phyloP scores from a whole-genome alignment of 2,113 vertebrate genomes.

The Boulengerochromis microlepis region DNA sequence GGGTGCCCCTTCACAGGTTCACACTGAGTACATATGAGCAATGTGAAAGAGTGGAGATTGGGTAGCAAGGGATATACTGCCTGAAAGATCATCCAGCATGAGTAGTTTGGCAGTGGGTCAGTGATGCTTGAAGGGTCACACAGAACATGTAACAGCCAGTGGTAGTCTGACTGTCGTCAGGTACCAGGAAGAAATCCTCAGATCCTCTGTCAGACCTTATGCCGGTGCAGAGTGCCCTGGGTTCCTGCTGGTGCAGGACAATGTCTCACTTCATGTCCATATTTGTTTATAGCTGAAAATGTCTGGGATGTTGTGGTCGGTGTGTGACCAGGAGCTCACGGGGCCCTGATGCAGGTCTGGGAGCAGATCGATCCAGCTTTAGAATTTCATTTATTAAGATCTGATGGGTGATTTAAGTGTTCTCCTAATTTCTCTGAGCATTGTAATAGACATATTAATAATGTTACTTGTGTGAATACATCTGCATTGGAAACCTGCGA shows the following conservation, averaged over 20 bases:
- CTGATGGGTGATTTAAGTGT: not conserved
- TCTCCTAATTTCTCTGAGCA: not conserved
- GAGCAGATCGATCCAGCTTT: not conserved
- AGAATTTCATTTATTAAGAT: not conserved
- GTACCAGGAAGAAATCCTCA: not conserved
- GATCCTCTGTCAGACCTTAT: not conserved
- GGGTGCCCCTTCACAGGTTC: not conserved
- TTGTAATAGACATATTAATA: not conserved
- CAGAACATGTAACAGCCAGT: not conserved
- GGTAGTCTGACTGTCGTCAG: not conserved
- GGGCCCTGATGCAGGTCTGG: not conserved
- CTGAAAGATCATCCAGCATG: not conserved
- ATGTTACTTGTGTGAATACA: not conserved
- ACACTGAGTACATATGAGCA: not conserved
- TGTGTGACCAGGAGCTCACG: not conserved
- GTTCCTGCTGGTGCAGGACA: not conserved
- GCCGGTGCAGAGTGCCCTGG: not conserved
- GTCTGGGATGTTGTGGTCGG: not conserved
- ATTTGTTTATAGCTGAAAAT: no score
- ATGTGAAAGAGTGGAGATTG: not conserved
- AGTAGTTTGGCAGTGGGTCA: not conserved
- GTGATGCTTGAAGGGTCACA: not conserved
- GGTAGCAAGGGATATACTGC: not conserved
- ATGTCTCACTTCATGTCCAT: not conserved
- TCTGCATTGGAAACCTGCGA: not conserved